Evolutionary conservation across 2,113 vertebrate genomes (phyloP).

Genomic region (Menura novaehollandiae): DNA sequence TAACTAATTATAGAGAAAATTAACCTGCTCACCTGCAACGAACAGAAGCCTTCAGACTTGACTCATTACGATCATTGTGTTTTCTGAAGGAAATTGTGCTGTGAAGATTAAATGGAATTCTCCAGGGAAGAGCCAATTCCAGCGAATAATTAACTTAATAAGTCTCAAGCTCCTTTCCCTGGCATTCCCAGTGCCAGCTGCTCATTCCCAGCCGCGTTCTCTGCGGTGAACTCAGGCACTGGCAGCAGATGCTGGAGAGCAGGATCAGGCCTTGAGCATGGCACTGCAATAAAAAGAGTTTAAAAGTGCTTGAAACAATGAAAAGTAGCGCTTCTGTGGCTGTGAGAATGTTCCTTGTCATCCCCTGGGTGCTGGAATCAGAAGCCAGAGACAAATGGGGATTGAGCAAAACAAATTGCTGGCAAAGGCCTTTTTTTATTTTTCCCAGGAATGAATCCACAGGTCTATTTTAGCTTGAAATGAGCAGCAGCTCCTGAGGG

Average conservation of each 20-base stretch:
- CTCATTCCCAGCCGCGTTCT: accelerated
- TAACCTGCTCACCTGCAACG: conserved; percentile 38
- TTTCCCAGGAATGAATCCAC: neutral
- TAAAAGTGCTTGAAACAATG: neutral
- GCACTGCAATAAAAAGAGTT: neutral
- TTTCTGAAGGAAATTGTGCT: conserved; percentile 24
- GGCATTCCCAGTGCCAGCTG: neutral
- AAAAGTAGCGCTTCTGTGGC: accelerated
- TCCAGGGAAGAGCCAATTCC: neutral
- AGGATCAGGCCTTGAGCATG: neutral
- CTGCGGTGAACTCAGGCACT: neutral
- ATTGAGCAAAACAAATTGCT: neutral
- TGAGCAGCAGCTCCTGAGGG: neutral
- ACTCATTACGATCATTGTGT: conserved; percentile 23
- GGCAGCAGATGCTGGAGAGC: neutral
- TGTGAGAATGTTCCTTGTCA: neutral
- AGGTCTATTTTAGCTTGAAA: neutral
- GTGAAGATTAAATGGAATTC: neutral
- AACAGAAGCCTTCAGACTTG: conserved; percentile 22
- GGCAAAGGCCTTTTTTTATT: neutral
- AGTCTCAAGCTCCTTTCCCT: neutral
- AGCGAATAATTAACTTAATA: conserved; percentile 18
- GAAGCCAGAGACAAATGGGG: neutral
- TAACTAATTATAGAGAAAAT: conserved; percentile 55
- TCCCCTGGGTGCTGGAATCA: neutral